Evolutionary conservation across 1,140 invertebrate species (phyloP).

Genomic region (Antheraea pernyi): DNA sequence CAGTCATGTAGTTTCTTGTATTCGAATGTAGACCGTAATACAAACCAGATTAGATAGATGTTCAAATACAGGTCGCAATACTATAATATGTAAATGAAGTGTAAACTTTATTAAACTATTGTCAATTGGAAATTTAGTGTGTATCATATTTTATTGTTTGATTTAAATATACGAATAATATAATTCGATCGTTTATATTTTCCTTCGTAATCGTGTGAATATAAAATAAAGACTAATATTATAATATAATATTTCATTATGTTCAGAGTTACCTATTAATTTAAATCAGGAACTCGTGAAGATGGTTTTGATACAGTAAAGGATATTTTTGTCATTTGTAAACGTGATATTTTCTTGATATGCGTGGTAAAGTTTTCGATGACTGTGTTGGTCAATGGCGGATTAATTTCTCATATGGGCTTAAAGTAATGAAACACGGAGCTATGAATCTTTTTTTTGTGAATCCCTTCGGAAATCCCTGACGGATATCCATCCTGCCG

Average conservation of each 20-base stretch:
- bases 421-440: too few species aligned
- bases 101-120: slow-evolving; percentile 24
- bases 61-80: neutral
- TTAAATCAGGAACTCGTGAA: too few species aligned
- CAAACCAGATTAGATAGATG: neutral
- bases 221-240: neutral
- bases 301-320: too few species aligned
- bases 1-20: neutral
- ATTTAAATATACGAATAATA: slow-evolving; percentile 17
- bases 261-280: neutral
- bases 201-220: neutral
- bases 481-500: too few species aligned
- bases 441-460: too few species aligned
- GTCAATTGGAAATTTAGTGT: slow-evolving; percentile 20
- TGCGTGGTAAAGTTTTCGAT: too few species aligned
- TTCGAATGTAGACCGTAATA: neutral
- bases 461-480: too few species aligned
- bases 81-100: slow-evolving; percentile 23
- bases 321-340: too few species aligned
- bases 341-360: too few species aligned
- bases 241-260: neutral
- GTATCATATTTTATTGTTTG: slow-evolving; percentile 18
- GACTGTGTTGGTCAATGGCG: too few species aligned
- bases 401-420: too few species aligned
- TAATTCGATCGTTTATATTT: slow-evolving; percentile 16